Percentiles rank a stretch among this genome's conserved stretches.
phyloP scores from a whole-genome alignment of 23 tunicate species.

The Trididemnum clinides region DNA sequence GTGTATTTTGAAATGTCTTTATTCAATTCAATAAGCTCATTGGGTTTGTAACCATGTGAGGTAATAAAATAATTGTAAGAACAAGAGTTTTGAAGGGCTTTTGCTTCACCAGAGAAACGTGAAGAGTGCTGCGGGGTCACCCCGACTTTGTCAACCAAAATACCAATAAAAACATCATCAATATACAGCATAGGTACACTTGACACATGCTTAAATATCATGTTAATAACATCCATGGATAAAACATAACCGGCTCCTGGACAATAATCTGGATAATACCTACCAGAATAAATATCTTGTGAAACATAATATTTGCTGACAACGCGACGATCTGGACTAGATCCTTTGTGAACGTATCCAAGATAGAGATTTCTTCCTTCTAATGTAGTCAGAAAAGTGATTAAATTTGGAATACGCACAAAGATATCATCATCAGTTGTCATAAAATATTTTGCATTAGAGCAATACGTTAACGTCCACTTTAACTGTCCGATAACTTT shows the following conservation, averaged over 20 bases:
- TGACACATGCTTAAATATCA: neutral
- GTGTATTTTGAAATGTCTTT: too few relatives aligned
- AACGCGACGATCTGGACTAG: slow-evolving; percentile 26
- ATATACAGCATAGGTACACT: slow-evolving; percentile 58
- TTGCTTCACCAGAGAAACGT: slow-evolving; percentile 53
- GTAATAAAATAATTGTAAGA: slow-evolving; percentile 49
- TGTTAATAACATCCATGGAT: slow-evolving; percentile 43
- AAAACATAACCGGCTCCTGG: slow-evolving; percentile 77
- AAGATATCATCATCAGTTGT: slow-evolving; percentile 78
- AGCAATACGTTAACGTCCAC: slow-evolving; percentile 57
- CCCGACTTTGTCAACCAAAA: slow-evolving; percentile 41
- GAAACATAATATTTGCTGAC: slow-evolving; percentile 58
- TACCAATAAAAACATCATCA: slow-evolving; percentile 65
- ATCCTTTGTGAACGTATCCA: slow-evolving; percentile 53
- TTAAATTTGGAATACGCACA: slow-evolving; percentile 38
- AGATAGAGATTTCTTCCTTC: neutral
- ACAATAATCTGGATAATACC: slow-evolving; percentile 76
- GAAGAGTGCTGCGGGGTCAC: slow-evolving; percentile 6
- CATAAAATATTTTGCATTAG: slow-evolving; percentile 56
- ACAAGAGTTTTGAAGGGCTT: slow-evolving; percentile 22
- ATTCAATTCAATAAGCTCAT: neutral
- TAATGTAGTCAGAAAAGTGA: neutral
- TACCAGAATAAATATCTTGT: slow-evolving; percentile 28
- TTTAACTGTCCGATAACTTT: slow-evolving; percentile 67
- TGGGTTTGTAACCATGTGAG: slow-evolving; percentile 43